These are phyloP conservation scores for Fragum fragum DNA, from an alignment of 2,888 invertebrate species.

Conservation along the genomic window DNA sequence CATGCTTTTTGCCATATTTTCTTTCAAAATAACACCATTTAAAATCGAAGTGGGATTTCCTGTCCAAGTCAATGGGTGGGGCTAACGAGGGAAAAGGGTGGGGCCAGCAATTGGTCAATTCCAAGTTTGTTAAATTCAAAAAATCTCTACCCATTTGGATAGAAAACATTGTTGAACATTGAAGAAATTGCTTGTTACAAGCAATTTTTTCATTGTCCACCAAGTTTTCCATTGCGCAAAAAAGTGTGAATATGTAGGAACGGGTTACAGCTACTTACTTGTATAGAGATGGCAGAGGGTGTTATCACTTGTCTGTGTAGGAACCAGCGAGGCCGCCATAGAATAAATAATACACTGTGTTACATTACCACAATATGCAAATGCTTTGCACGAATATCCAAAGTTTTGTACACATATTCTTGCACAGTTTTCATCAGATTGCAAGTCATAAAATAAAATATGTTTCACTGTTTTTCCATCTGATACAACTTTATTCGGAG, in stretches of 20 bases:
- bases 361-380: slow-evolving; percentile 63
- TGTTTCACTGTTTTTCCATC: slow-evolving; percentile 31
- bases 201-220: too few species aligned
- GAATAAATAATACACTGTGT: slow-evolving; percentile 62
- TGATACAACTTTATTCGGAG: slow-evolving; percentile 44
- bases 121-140: too few species aligned
- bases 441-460: slow-evolving; percentile 35
- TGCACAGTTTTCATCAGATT: slow-evolving; percentile 65
- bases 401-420: slow-evolving; percentile 64
- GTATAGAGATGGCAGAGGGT: slow-evolving; percentile 62
- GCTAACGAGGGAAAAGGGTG: too few species aligned
- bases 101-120: too few species aligned
- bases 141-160: too few species aligned
- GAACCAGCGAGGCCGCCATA: slow-evolving; percentile 26
- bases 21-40: too few species aligned
- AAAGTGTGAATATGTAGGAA: background rate
- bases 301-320: slow-evolving; percentile 31
- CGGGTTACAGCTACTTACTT: slow-evolving; percentile 50
- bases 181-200: too few species aligned
- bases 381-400: slow-evolving; percentile 58
- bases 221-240: background rate
- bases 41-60: too few species aligned
- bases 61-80: too few species aligned
- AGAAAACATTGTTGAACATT: too few species aligned
- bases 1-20: too few species aligned